Conservation (phyloP, 30 jellyfish, hydroid and myxozoan species). For the Turritopsis rubra region DNA sequence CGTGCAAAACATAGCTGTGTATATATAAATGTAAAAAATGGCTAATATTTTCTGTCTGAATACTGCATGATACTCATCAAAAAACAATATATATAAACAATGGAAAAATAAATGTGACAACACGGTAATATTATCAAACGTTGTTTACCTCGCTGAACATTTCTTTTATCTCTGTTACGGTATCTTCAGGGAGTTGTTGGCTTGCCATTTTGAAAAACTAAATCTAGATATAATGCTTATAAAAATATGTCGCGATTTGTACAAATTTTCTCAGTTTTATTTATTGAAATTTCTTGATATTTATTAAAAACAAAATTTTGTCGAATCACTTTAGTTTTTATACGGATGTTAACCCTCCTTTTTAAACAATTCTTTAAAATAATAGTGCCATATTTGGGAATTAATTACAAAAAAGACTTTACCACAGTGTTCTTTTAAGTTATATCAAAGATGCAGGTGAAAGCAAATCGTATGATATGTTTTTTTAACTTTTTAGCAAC, state of each 20-base stretch:
- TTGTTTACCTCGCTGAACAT: background rate
- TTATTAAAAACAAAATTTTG: background rate
- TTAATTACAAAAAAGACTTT: background rate
- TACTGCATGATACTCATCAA: too few species aligned
- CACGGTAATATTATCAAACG: background rate
- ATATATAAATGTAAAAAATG: too few species aligned
- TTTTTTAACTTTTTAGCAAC: background rate
- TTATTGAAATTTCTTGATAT: background rate
- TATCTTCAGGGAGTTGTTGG: constrained; percentile 7
- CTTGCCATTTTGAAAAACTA: background rate
- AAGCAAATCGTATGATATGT: background rate
- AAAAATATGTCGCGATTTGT: background rate
- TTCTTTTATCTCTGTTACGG: constrained; percentile 3
- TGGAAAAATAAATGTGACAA: background rate
- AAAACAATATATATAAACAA: too few species aligned
- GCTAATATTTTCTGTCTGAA: too few species aligned
- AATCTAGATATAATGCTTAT: background rate
- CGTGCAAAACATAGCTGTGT: too few species aligned
- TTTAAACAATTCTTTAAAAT: background rate
- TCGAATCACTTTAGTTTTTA: background rate
- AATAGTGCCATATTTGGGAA: background rate
- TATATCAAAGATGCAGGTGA: background rate
- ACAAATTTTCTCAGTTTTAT: background rate
- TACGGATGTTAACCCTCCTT: background rate
- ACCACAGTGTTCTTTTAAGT: background rate